A percentile compares a stretch with the other conserved stretches of the same genome.
phyloP scores from a whole-genome alignment of 1,140 invertebrate species.

The Plutomurus gul region DNA sequence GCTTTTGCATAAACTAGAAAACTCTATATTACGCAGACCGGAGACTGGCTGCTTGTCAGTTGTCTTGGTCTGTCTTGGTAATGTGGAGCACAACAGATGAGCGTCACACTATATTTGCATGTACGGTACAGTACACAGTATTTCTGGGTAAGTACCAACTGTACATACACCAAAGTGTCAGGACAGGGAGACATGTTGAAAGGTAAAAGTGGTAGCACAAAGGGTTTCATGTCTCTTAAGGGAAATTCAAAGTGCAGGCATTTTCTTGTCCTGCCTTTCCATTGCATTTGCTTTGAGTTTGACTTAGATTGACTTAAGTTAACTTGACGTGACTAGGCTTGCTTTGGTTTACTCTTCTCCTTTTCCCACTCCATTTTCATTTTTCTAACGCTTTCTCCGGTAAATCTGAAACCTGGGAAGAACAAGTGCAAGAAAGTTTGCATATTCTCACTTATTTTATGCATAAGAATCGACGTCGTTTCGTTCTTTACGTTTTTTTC shows the following conservation, averaged over 20 bases:
- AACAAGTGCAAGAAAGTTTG: neutral
- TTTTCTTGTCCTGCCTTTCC: conserved; percentile 23
- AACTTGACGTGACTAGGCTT: neutral
- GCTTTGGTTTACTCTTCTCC: conserved; percentile 19
- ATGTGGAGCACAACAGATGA: too few species aligned
- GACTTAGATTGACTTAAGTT: conserved; percentile 27
- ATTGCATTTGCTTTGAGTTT: conserved; percentile 19
- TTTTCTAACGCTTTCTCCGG: neutral
- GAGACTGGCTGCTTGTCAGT: neutral
- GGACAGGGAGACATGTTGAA: conserved; percentile 21
- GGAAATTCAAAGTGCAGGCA: conserved; percentile 25
- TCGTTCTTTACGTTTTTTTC: neutral
- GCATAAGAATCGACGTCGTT: neutral
- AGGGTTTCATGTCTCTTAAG: conserved; percentile 23
- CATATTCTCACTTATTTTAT: neutral
- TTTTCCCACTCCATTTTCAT: neutral
- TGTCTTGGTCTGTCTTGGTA: neutral
- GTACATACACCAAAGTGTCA: conserved; percentile 17
- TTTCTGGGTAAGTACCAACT: too few species aligned
- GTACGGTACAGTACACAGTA: neutral
- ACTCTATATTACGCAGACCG: neutral
- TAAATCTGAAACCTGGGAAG: neutral
- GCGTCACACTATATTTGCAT: too few species aligned
- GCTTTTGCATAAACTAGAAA: conserved; percentile 5
- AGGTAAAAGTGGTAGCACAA: conserved; percentile 26